phyloP scores from a whole-genome alignment of 1,140 invertebrate genomes.

The Macrocentrus cingulum region DNA sequence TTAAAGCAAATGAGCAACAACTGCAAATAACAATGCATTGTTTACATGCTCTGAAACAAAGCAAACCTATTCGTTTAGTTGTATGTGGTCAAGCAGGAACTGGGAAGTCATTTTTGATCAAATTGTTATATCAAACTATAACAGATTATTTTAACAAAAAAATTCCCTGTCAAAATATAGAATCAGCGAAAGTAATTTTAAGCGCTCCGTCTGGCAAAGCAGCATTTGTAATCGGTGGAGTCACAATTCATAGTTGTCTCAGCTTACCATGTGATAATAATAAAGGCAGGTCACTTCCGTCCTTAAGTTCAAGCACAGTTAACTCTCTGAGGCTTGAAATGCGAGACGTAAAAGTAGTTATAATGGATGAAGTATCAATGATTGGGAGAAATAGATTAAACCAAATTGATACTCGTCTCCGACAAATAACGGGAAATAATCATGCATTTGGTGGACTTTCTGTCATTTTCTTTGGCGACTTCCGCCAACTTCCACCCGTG shows the following conservation, averaged over 20 bases:
- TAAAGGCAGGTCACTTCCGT: conserved; percentile 8
- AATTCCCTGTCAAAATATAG: conserved; percentile 22
- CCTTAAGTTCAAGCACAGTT: conserved; percentile 27
- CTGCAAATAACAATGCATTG: conserved; percentile 14
- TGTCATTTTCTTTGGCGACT: conserved; percentile 36
- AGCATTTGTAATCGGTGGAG: conserved; percentile 41
- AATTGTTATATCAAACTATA: conserved; percentile 27
- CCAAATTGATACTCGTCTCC: conserved; percentile 37
- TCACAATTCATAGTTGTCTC: conserved; percentile 45
- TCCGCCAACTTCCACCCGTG: conserved; percentile 35
- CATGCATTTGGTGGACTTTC: conserved; percentile 35
- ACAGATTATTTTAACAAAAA: conserved; percentile 27
- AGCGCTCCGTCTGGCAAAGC: conserved; percentile 46
- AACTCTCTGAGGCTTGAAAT: conserved; percentile 32
- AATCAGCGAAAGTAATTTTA: conserved; percentile 34
- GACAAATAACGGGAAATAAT: conserved; percentile 41
- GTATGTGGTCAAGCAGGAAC: conserved; percentile 33
- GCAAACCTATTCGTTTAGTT: conserved; percentile 25
- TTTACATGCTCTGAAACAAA: conserved; percentile 5
- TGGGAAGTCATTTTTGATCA: conserved; percentile 32
- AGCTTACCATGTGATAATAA: conserved; percentile 36
- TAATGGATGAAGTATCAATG: conserved; percentile 53
- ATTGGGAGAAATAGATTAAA: conserved; percentile 36
- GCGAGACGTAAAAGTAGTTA: conserved; percentile 39
- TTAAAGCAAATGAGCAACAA: conserved; percentile 15